Evolutionary conservation across 2,113 vertebrate species (phyloP), one percentile per base, ranked within the genome.

Genomic region (Xiphophorus maculatus): DNA sequence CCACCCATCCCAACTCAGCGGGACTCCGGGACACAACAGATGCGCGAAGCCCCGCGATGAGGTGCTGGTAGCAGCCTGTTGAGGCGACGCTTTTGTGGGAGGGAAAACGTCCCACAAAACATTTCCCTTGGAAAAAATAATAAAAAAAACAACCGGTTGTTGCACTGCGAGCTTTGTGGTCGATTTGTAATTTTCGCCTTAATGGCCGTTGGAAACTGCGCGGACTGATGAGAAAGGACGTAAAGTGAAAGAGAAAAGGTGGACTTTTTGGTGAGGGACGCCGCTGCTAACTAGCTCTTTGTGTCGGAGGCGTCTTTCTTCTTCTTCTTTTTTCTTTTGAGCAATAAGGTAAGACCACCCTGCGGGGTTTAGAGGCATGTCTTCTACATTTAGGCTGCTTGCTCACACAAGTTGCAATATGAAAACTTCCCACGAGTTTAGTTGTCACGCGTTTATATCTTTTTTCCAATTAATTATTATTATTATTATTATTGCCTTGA

Each of bases 41-140:
- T 48, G 81, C 68, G 69, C 66, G 65, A 60, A 29, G 70, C 74
- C 33, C 74, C 40, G 71, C 79, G 63, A 69, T 74, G 87, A 76
- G 79, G 28, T 30, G 73, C 67, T 79, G 1, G 2, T 67, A 15
- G 66, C 70, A 76, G 68, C 69, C 75, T 74, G 73, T 82, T 80
- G 70, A 75, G 67, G 29, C n/a, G 67, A 29, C 17, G 14, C 17
- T 51, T 70, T 29, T 9, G 33, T 35, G 33, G 33, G 35, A 37
- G 35, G 35, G 35, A 11, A 30, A 30, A 30, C 30, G 30, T 30
- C 30, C 30, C 30, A 30, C 30, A 3, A 30, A 30, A 3, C 25
- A 35, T 51, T 11, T 28, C 27, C n/a, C 14, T 11, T n/a, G 27
- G 10, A 19, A 30, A 62, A 54, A 33, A 0, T 35, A 19, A 30